Evolutionary conservation across 2,888 invertebrate genomes (phyloP), one percentile per base, ranked within the genome.

Genomic region (Diabrotica balteata): DNA sequence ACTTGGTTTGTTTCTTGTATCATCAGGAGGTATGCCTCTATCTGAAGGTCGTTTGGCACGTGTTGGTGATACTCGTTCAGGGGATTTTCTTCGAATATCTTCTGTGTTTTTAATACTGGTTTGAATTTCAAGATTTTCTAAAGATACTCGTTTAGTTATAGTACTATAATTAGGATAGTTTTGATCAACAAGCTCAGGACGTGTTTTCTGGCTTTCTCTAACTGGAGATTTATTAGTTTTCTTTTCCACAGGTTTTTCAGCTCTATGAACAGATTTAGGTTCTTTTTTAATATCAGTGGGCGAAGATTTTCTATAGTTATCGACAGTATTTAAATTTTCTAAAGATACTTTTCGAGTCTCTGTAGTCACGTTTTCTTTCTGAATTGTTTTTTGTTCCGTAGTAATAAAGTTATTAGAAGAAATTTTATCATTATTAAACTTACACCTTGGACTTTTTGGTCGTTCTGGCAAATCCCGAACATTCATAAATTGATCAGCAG

Each of bases 351-450:
- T 62, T 49, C 49, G 2, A 10, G 54, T 55, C 8, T 57, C 45
- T 8, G 17, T 8, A 7, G 32, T 54, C n/a, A 43, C n/a, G 43
- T 8, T 47, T 44, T 53, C 53, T 22, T 22, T 52, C 52, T 53
- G 52, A 7, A 45, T 8, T 44, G 22, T 32, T 11, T 53, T 22
- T 42, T 61, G 22, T 10, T 61, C 61, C 8, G 52, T 54, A n/a
- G 22, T 61, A 46, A 61, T 61, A 8, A 88, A 86, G 73, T 84
- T 87, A 10, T 84, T 87, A 7, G 72, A 59, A 67, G 86, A 84
- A 73, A 86, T 85, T n/a, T 83, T 83, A 50, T 80, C 80, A 5
- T 83, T 75, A 62, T 78, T 75, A 51, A 76, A 73, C 69, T 74
- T 74, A 63, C 78, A 79, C 62, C 76, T 77, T 2, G 82, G 82